Conservation (phyloP, 2,888 invertebrate species). For the Laothoe populi region DNA sequence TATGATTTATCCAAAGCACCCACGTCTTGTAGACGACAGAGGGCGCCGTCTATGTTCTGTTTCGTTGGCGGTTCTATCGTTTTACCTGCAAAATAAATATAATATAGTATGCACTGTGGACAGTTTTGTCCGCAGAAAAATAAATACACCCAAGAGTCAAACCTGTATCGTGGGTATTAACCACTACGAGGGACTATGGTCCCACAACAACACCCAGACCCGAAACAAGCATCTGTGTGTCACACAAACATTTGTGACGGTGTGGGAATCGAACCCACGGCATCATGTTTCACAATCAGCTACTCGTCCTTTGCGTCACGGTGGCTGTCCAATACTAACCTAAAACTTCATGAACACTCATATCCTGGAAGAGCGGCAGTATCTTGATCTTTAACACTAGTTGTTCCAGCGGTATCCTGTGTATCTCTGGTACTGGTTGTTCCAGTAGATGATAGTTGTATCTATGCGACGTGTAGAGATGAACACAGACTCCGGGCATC, state of each 20-base stretch:
- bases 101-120: not conserved
- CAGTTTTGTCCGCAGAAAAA: no score
- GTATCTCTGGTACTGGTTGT: constrained; percentile 95
- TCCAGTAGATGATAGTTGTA: constrained; percentile 87
- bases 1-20: constrained; percentile 91
- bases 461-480: constrained; percentile 92
- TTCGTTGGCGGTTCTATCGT: constrained; percentile 90
- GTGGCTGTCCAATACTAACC: constrained; percentile 66
- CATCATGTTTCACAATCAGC: no score
- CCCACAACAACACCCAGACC: no score
- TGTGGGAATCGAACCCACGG: no score
- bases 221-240: no score
- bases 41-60: constrained; percentile 88
- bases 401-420: constrained; percentile 94
- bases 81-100: constrained; percentile 72
- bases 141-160: no score
- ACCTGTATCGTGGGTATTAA: no score
- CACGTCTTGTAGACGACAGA: constrained; percentile 89
- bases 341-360: constrained; percentile 81
- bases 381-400: constrained; percentile 90
- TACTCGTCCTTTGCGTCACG: no score
- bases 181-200: no score
- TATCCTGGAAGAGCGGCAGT: constrained; percentile 78
- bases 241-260: no score
- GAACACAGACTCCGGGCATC: constrained; percentile 93